Evolutionary conservation across 2,113 vertebrate genomes (phyloP).

Genomic region (Sinocyclocheilus anshuiensis): DNA sequence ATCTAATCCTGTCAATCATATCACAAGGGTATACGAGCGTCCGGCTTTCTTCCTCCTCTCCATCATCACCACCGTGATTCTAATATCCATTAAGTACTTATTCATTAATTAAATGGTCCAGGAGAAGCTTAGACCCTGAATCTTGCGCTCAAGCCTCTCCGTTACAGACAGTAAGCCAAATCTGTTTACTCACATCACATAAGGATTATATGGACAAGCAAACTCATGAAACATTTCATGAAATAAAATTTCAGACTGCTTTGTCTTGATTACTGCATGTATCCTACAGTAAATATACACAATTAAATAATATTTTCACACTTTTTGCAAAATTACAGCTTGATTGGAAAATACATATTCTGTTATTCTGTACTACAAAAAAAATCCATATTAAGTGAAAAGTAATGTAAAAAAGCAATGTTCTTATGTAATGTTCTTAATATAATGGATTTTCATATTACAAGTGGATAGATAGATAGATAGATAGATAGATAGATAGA

Average conservation of each 20-base stretch:
- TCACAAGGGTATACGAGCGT: constrained; percentile 15
- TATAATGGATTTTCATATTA: too few species aligned
- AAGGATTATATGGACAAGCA: constrained; percentile 18
- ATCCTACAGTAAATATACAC: neutral
- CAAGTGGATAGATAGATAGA: too few species aligned
- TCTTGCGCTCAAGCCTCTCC: constrained; percentile 10
- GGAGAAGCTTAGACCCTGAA: constrained; percentile 32
- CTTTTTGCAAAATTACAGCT: neutral
- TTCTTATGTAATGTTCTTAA: too few species aligned
- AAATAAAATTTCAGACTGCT: constrained; percentile 13
- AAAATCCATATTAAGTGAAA: neutral
- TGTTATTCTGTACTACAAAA: neutral
- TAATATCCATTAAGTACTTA: constrained; percentile 38
- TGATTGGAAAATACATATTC: neutral
- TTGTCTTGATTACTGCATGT: constrained; percentile 3
- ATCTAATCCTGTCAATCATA: constrained; percentile 33
- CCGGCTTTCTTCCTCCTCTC: constrained; percentile 1
- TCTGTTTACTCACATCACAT: constrained; percentile 36
- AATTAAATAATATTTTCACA: neutral
- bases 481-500: too few species aligned
- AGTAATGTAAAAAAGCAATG: too few species aligned
- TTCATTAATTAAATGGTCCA: constrained; percentile 37
- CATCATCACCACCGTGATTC: constrained; percentile 12
- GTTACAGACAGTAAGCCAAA: constrained; percentile 26
- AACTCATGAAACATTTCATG: constrained; percentile 5